phyloP scores from a whole-genome alignment of 2,797 vertebrate genomes.

The Pangasius larnaudii region DNA sequence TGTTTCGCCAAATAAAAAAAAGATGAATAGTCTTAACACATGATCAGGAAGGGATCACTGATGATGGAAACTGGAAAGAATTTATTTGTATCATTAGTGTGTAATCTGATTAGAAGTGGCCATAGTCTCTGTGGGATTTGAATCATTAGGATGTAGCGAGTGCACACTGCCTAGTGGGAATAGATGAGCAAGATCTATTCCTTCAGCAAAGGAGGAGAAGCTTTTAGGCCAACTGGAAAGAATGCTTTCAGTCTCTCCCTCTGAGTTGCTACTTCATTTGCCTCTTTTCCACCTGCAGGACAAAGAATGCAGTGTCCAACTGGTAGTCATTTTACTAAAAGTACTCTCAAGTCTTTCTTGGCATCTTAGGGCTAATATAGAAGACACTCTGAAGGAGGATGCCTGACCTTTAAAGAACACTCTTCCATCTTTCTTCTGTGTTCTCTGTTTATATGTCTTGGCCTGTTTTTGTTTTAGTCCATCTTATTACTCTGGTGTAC shows the following conservation, averaged over 20 bases:
- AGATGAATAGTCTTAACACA: background rate
- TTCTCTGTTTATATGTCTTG: conserved; percentile 18
- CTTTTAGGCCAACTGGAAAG: conserved; percentile 24
- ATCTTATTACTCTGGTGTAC: background rate
- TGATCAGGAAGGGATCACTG: background rate
- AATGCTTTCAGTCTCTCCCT: conserved; percentile 27
- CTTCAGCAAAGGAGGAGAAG: conserved; percentile 18
- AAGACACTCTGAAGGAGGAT: background rate
- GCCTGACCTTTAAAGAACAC: conserved; percentile 10
- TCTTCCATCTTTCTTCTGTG: background rate
- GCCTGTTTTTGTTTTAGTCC: background rate
- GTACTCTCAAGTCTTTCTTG: conserved; percentile 12
- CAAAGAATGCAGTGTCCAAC: background rate
- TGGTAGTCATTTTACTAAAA: conserved; percentile 15
- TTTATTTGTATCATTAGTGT: conserved; percentile 18
- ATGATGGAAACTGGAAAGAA: conserved; percentile 8
- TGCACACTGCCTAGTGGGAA: background rate
- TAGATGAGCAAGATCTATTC: background rate
- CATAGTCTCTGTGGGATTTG: background rate
- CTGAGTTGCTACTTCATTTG: background rate
- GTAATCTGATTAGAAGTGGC: conserved; percentile 44
- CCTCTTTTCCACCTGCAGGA: conserved; percentile 24
- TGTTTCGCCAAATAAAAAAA: conserved; percentile 4
- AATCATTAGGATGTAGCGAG: background rate
- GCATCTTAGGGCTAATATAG: background rate